Conservation (phyloP, 2,888 invertebrate genomes). For the Crossocerus cetratus region DNA sequence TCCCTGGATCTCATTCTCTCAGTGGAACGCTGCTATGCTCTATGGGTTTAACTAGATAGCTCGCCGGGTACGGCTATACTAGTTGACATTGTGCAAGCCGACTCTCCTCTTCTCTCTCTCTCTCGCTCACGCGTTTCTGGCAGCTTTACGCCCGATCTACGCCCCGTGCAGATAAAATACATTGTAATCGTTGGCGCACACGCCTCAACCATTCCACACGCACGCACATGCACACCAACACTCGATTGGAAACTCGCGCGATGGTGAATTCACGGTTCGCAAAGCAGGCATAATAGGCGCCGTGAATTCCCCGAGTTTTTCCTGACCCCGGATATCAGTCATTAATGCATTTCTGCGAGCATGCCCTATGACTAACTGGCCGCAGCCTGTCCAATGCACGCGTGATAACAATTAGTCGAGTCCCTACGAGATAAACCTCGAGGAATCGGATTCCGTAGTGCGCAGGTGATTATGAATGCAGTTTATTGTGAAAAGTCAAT, state of each 20-base stretch:
- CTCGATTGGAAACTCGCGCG: constrained; percentile 11
- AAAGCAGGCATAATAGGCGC: constrained; percentile 42
- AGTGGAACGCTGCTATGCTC: background rate
- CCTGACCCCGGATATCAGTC: constrained; percentile 26
- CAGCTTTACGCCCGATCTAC: constrained; percentile 39
- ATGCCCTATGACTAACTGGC: too few species aligned
- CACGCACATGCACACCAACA: constrained; percentile 10
- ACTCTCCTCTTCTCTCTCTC: too few species aligned
- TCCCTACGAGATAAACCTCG: too few species aligned
- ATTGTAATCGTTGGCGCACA: constrained; percentile 19
- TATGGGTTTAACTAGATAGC: background rate
- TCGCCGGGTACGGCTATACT: background rate
- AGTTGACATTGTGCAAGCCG: background rate
- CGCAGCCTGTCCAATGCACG: too few species aligned
- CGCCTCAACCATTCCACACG: background rate
- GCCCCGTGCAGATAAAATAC: constrained; percentile 46
- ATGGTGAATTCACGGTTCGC: constrained; percentile 46
- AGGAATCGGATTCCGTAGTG: too few species aligned
- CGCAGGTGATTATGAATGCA: too few species aligned
- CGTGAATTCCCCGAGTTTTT: constrained; percentile 44
- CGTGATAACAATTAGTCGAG: too few species aligned
- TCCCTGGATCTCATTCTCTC: background rate
- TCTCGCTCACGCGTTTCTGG: constrained; percentile 13
- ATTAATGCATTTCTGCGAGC: background rate
- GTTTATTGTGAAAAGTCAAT: too few species aligned